A percentile compares a stretch with the other conserved stretches of the same genome.
Evolutionary conservation across 2,888 invertebrate species (phyloP).

Genomic region (Latheticus oryzae): DNA sequence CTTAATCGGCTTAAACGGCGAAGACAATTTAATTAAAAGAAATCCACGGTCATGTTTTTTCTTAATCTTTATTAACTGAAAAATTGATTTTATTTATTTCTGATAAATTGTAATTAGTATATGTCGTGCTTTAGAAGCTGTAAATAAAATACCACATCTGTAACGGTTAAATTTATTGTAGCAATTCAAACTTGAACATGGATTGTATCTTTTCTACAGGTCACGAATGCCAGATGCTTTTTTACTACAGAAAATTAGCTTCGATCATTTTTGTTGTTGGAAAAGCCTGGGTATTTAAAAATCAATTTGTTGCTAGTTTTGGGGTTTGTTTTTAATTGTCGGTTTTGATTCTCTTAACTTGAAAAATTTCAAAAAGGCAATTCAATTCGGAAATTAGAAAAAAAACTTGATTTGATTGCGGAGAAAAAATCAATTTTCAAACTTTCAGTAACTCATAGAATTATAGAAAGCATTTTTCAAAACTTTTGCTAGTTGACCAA

Average conservation of each 20-base stretch:
- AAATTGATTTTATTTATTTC: neutral
- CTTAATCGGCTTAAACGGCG: conserved; percentile 18
- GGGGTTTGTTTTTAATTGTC: too few relatives aligned
- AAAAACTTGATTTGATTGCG: too few relatives aligned
- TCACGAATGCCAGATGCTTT: conserved; percentile 2
- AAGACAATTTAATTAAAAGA: conserved; percentile 34
- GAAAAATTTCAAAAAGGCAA: too few relatives aligned
- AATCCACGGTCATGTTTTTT: conserved; percentile 5
- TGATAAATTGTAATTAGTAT: conserved; percentile 5
- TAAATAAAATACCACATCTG: too few relatives aligned
- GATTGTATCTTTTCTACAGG: neutral
- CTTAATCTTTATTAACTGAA: neutral
- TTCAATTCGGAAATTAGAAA: too few relatives aligned
- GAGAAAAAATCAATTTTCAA: too few relatives aligned
- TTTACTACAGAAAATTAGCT: neutral
- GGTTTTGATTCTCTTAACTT: too few relatives aligned
- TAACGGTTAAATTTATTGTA: neutral
- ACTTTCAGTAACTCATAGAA: too few relatives aligned
- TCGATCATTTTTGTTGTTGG: conserved; percentile 4
- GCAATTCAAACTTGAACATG: neutral
- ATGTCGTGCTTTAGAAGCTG: conserved; percentile 2
- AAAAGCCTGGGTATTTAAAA: too few relatives aligned
- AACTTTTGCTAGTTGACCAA: too few relatives aligned
- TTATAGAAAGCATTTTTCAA: too few relatives aligned
- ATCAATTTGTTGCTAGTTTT: too few relatives aligned